Base-by-base conservation (phyloP, 1,140 invertebrate species). In the Varroa destructor region DNA sequence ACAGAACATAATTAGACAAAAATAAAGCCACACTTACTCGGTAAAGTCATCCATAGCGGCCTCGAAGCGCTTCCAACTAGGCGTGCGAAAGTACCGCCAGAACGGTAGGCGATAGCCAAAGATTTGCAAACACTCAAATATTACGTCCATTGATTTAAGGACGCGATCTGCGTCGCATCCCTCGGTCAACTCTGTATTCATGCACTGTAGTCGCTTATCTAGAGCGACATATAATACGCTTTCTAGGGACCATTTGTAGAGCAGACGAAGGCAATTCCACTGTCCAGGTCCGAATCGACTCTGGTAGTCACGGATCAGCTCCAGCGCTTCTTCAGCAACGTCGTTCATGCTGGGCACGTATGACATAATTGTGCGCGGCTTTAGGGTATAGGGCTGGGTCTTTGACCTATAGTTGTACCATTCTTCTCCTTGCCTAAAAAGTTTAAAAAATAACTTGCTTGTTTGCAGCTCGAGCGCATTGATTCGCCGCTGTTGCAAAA, bases 381-480 rank as follows among this genome's bases (percentile, higher is more conserved):
- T 86, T 74, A 89, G 80, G 79, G 91, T 83, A n/a, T 87, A 84
- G 78, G 89, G 88, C 75, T 90, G 89, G n/a, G 90, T 88, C 80
- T 88, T 86, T 43, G 85, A 87, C 54, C 89, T 83, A 76, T 91
- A 89, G 71, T 83, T 82, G 76, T 88, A 87, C 89, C 89, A 91
- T 74, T 86, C 85, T 78, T 86, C 85, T 37, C 89, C 89, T 77
- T 90, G 89, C n/a, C 89, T 91, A 81, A 71, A 79, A 25, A 74
- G 58, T 42, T 40, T 71, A 51, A 10, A 73, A 61, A 70, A 36
- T 42, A 51, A 51, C 46, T 51, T 5, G 46, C 46, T 51, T 51
- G 8, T 51, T 5, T 25, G 25, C 25, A 25, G 25, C 25, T 25
- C 25, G 25, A 25, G 25, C 25, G 25, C 25, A 25, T 25, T 25